Evolutionary conservation across 1,140 invertebrate species (phyloP).

Genomic region (Melipona quadrifasciata): DNA sequence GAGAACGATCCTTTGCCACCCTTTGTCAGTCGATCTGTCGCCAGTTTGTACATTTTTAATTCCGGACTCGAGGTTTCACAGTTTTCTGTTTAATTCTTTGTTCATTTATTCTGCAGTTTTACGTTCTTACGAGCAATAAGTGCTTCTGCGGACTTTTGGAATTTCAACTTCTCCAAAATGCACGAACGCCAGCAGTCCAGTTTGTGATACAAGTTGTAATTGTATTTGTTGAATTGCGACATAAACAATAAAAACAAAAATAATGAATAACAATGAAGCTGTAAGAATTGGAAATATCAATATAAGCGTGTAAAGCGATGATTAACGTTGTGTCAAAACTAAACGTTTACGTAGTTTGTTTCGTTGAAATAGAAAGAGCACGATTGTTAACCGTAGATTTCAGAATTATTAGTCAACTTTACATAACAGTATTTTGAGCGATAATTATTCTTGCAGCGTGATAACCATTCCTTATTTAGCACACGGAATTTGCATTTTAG

Average conservation of each 20-base stretch:
- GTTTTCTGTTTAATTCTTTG: too few relatives aligned
- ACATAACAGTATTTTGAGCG: not conserved
- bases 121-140: too few relatives aligned
- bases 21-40: not conserved
- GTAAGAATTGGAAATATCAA: not conserved
- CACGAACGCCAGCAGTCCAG: too few relatives aligned
- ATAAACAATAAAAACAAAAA: too few relatives aligned
- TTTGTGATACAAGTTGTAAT: too few relatives aligned
- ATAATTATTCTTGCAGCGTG: not conserved
- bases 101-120: too few relatives aligned
- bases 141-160: too few relatives aligned
- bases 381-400: not conserved
- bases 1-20: not conserved
- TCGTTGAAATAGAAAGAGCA: not conserved
- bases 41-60: not conserved
- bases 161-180: too few relatives aligned
- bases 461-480: not conserved
- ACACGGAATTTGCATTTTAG: not conserved
- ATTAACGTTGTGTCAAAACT: not conserved
- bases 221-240: too few relatives aligned
- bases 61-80: too few relatives aligned
- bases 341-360: not conserved
- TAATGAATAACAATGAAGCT: too few relatives aligned
- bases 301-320: accelerated
- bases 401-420: not conserved